phyloP scores from a whole-genome alignment of 2,113 vertebrate species.

The Diphyllodes magnificus region DNA sequence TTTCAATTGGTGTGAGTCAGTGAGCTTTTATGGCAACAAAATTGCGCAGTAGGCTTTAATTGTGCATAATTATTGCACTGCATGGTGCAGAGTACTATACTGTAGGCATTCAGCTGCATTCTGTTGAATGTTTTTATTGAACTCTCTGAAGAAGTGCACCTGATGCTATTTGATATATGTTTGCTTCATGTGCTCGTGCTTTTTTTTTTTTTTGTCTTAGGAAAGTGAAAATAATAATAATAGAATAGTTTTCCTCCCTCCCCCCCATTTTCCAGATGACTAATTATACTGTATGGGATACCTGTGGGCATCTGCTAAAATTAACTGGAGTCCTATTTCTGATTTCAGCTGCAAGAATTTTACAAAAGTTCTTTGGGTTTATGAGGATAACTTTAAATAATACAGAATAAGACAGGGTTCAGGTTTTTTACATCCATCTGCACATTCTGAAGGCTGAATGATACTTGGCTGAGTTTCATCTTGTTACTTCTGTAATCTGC shows the following conservation, averaged over 20 bases:
- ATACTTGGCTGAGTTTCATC: background rate
- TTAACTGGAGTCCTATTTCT: background rate
- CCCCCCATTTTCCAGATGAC: background rate
- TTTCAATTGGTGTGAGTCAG: constrained; percentile 55
- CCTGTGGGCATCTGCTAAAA: background rate
- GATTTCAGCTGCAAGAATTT: background rate
- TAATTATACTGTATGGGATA: background rate
- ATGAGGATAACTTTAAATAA: background rate
- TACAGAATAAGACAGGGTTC: background rate
- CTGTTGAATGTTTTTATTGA: constrained; percentile 47
- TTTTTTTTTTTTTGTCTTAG: background rate
- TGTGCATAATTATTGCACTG: constrained; percentile 71
- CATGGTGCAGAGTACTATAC: constrained; percentile 48
- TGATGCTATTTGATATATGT: constrained; percentile 8
- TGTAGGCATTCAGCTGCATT: constrained; percentile 44
- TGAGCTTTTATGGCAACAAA: constrained; percentile 62
- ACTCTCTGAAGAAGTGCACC: constrained; percentile 8
- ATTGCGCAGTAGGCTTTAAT: constrained; percentile 72
- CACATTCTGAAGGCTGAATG: background rate
- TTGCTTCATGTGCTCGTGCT: background rate
- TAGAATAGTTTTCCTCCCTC: background rate
- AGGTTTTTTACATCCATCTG: background rate
- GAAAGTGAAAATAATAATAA: background rate
- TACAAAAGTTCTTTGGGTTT: background rate
- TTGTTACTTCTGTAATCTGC: background rate